Percentiles rank a stretch among this genome's conserved stretches.
These are phyloP conservation scores for Siniperca obscura DNA, from an alignment of 2,797 vertebrate species.

Conservation along the genomic window DNA sequence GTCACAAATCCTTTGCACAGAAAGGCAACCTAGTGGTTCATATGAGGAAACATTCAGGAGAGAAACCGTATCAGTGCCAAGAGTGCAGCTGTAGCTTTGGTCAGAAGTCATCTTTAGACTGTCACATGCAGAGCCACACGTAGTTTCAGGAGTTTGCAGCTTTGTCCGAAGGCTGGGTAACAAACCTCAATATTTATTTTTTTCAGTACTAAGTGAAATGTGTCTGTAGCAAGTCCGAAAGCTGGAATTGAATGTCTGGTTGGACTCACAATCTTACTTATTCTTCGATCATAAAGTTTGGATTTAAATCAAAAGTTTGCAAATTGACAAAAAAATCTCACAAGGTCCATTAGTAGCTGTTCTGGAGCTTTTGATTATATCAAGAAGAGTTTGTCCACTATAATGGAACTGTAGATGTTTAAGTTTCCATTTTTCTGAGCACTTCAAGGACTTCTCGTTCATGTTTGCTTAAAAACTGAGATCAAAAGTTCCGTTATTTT, in stretches of 20 bases:
- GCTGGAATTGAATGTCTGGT: neutral
- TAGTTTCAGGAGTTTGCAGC: neutral
- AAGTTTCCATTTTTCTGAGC: too few species aligned
- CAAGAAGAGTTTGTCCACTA: too few species aligned
- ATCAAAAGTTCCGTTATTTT: too few species aligned
- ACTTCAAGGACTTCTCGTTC: too few species aligned
- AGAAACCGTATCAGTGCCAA: conserved; percentile 7
- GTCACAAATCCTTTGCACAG: conserved; percentile 52
- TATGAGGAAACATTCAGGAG: conserved; percentile 45
- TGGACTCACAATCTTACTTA: too few species aligned
- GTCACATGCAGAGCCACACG: conserved; percentile 76
- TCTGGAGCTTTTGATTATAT: too few species aligned
- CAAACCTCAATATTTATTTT: neutral
- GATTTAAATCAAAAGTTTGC: neutral
- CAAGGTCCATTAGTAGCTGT: too few species aligned
- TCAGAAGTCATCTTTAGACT: conserved; percentile 53
- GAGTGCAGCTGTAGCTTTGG: conserved; percentile 35
- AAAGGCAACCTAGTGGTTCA: conserved; percentile 59
- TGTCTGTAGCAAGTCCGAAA: neutral
- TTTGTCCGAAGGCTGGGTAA: neutral
- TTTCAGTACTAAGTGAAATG: neutral
- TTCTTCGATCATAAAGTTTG: neutral
- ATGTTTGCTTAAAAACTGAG: too few species aligned
- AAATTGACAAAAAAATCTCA: too few species aligned
- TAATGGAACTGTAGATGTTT: too few species aligned